phyloP scores from a whole-genome alignment of 2,113 vertebrate species.

The Emydocephalus ijimae region DNA sequence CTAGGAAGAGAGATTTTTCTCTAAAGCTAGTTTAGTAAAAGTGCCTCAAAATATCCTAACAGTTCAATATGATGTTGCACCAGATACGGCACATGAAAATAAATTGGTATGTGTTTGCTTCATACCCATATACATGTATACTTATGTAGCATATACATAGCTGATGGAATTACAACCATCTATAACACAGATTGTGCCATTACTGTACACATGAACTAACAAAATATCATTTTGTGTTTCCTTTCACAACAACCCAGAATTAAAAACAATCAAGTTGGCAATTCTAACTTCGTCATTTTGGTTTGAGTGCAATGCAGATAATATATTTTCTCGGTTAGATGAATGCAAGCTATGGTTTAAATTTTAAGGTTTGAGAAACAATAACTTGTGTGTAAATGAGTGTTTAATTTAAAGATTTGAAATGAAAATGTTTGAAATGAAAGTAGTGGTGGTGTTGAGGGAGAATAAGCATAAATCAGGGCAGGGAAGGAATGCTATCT shows the following conservation, averaged over 20 bases:
- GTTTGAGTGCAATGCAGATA: neutral
- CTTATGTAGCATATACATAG: neutral
- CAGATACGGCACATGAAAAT: neutral
- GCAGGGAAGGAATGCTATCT: neutral
- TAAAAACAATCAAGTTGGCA: neutral
- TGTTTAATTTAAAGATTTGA: no score
- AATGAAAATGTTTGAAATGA: neutral
- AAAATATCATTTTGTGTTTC: neutral
- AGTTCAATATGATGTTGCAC: neutral
- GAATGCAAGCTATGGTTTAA: neutral
- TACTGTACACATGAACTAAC: neutral
- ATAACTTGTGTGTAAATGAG: no score
- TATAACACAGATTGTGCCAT: neutral
- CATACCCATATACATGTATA: neutral
- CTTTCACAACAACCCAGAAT: neutral
- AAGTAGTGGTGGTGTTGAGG: neutral
- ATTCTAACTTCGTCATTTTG: neutral
- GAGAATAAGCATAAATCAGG: neutral
- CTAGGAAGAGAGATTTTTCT: neutral
- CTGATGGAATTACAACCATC: neutral
- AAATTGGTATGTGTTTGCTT: neutral
- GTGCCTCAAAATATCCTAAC: neutral
- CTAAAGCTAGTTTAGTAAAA: neutral
- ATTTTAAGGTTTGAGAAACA: no score
- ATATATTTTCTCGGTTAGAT: neutral